Evolutionary conservation across 2,113 vertebrate species (phyloP).

Genomic region (Laterallus jamaicensis): DNA sequence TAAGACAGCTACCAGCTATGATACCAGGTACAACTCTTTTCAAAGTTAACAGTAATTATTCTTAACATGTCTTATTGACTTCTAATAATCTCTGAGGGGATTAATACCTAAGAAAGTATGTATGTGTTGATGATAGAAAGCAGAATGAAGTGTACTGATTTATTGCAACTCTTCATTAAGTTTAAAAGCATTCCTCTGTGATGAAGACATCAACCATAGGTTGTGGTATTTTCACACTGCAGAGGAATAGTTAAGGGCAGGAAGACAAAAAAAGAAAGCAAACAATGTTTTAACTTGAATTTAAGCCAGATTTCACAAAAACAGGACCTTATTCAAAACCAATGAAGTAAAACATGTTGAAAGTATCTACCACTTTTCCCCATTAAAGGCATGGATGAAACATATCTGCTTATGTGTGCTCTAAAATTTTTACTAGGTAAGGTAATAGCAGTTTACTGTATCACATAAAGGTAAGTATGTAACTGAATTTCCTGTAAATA

Average conservation of each 20-base stretch:
- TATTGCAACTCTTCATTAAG: conserved; percentile 80
- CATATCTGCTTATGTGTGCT: background rate
- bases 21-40: background rate
- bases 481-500: background rate
- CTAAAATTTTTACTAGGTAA: background rate
- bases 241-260: conserved; percentile 71
- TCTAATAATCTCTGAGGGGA: conserved; percentile 70
- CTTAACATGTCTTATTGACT: conserved; percentile 65
- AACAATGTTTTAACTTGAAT: conserved; percentile 68
- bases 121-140: conserved; percentile 80
- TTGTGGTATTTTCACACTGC: conserved; percentile 71
- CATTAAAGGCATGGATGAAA: background rate
- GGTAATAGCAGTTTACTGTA: background rate
- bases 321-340: conserved; percentile 31
- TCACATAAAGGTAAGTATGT: background rate
- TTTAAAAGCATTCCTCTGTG: conserved; percentile 83
- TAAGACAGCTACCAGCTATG: conserved; percentile 26
- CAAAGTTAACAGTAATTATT: conserved; percentile 52
- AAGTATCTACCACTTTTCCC: background rate
- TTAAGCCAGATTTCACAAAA: conserved; percentile 67
- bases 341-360: background rate
- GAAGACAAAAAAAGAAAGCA: conserved; percentile 72
- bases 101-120: conserved; percentile 72
- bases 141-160: conserved; percentile 79
- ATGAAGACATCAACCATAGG: conserved; percentile 79